A percentile compares a stretch with the other conserved stretches of the same genome.
phyloP scores from a whole-genome alignment of 53 echinoderm and acorn worm species.

The Patiria pectinifera region DNA sequence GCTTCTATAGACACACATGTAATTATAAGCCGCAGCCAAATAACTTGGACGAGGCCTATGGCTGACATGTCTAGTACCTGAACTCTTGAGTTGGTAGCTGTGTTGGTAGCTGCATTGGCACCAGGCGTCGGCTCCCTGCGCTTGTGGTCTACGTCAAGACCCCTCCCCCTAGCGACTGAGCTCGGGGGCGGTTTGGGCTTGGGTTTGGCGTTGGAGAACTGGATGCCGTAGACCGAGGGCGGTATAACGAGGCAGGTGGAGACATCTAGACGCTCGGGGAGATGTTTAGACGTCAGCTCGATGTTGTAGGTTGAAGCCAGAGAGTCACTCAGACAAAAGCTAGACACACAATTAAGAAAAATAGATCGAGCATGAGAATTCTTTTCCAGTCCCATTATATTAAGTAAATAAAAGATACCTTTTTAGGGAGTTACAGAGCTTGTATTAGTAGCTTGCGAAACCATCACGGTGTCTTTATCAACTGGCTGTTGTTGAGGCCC shows the following conservation, averaged over 20 bases:
- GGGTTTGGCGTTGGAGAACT: constrained; percentile 36
- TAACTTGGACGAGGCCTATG: too few species aligned
- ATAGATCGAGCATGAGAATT: not conserved
- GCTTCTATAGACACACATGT: too few species aligned
- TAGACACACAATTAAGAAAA: not conserved
- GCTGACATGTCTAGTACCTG: too few species aligned
- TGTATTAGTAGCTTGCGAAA: too few species aligned
- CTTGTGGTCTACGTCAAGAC: constrained; percentile 21
- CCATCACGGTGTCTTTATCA: too few species aligned
- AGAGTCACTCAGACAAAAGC: constrained; percentile 88
- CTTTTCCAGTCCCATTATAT: too few species aligned
- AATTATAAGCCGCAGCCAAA: too few species aligned
- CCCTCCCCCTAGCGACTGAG: constrained; percentile 29
- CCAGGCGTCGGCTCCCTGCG: not conserved
- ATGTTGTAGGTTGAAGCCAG: constrained; percentile 77
- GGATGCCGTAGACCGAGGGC: constrained; percentile 39
- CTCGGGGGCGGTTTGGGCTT: constrained; percentile 20
- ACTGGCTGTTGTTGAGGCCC: too few species aligned
- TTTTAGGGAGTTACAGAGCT: too few species aligned
- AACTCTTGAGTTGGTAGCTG: not conserved
- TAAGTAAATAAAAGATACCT: too few species aligned
- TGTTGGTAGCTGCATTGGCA: not conserved
- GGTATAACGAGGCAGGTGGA: constrained; percentile 49
- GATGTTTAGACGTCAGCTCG: constrained; percentile 75
- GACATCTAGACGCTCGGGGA: constrained; percentile 71